A percentile compares a stretch with the other conserved stretches of the same genome.
phyloP scores from a whole-genome alignment of 2,888 invertebrate genomes.

The Anorthoa munda region DNA sequence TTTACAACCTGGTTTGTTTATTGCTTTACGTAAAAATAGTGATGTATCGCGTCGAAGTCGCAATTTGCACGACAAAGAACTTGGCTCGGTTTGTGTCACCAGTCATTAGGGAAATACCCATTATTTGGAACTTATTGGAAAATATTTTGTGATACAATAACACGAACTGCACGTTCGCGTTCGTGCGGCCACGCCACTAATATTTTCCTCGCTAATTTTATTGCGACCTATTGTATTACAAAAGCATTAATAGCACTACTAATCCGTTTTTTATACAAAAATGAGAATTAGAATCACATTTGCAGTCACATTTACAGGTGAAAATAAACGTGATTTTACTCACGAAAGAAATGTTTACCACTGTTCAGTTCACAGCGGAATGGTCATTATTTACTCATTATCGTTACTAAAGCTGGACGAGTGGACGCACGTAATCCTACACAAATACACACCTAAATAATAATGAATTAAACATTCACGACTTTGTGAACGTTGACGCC shows the following conservation, averaged over 20 bases:
- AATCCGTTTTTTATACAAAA: slow-evolving; percentile 58
- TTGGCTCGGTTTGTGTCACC: slow-evolving; percentile 54
- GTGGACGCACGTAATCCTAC: slow-evolving; percentile 58
- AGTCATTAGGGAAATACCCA: slow-evolving; percentile 54
- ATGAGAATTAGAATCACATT: slow-evolving; percentile 66
- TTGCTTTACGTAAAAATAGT: slow-evolving; percentile 80
- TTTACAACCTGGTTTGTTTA: slow-evolving; percentile 88
- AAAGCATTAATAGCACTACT: slow-evolving; percentile 55
- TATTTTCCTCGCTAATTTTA: slow-evolving; percentile 61
- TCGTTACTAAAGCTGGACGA: slow-evolving; percentile 61
- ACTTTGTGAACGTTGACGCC: slow-evolving; percentile 32
- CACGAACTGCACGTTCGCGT: slow-evolving; percentile 62
- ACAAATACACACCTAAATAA: slow-evolving; percentile 61
- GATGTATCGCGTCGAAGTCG: slow-evolving; percentile 54
- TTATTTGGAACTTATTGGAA: slow-evolving; percentile 56
- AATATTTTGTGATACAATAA: slow-evolving; percentile 57
- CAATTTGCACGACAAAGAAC: slow-evolving; percentile 56
- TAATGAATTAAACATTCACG: slow-evolving; percentile 55
- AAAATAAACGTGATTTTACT: slow-evolving; percentile 65
- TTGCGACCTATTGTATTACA: slow-evolving; percentile 62
- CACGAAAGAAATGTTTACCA: slow-evolving; percentile 68
- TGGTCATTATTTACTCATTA: slow-evolving; percentile 71
- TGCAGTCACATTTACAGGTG: slow-evolving; percentile 62
- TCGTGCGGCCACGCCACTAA: slow-evolving; percentile 57
- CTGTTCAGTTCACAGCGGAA: slow-evolving; percentile 58